Conservation (phyloP, 1,140 invertebrate species). For the Drosophila varians region DNA sequence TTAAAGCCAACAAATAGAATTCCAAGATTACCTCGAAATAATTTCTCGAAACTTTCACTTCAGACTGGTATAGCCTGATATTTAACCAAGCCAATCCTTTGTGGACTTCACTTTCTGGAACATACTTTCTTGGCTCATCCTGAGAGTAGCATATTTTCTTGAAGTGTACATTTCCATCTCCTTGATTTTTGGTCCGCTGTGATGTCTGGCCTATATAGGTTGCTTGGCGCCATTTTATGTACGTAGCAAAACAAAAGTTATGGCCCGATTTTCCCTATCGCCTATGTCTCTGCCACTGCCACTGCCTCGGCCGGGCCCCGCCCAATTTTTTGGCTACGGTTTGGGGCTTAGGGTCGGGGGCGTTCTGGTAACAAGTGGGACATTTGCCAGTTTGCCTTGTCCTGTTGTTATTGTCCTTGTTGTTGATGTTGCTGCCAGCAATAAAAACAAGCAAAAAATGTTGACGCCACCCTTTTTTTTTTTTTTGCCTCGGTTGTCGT, state of each 20-base stretch:
- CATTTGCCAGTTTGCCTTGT: constrained; percentile 68
- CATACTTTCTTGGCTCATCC: neutral
- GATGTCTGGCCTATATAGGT: constrained; percentile 79
- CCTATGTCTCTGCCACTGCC: no score
- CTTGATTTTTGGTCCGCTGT: constrained; percentile 26
- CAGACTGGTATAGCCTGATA: no score
- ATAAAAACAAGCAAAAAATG: constrained; percentile 78
- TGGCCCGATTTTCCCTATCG: constrained; percentile 72
- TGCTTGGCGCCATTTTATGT: constrained; percentile 81
- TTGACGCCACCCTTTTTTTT: constrained; percentile 74
- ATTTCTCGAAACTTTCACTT: no score
- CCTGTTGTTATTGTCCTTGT: constrained; percentile 40
- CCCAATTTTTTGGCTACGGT: constrained; percentile 13
- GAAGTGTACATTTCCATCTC: constrained; percentile 25
- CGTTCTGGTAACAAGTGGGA: constrained; percentile 75
- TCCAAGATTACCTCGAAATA: no score
- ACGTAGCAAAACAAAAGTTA: constrained; percentile 81
- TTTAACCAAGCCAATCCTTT: no score
- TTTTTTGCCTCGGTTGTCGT: constrained; percentile 3
- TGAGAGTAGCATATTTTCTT: constrained; percentile 3
- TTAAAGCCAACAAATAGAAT: no score
- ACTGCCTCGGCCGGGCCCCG: constrained; percentile 13
- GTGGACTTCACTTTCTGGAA: neutral
- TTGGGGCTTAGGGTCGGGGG: constrained; percentile 10
- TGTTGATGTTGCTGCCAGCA: constrained; percentile 71